Evolutionary conservation across 2,888 invertebrate genomes (phyloP), one percentile per base, ranked within the genome.

Genomic region (Hemicrepidius hirtus): DNA sequence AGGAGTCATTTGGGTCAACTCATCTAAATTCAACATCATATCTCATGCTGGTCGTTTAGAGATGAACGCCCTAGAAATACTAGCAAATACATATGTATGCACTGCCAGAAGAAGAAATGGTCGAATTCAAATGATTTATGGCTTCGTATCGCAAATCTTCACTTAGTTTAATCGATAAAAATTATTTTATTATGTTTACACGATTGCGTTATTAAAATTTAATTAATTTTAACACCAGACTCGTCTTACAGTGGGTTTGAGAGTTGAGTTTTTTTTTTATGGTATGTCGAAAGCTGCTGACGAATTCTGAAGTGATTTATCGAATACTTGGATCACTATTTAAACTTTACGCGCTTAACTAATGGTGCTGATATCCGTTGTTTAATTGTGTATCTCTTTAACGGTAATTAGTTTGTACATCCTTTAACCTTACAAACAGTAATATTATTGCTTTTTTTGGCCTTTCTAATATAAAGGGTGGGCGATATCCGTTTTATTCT

Each of bases 1-100:
- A 21, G 21, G 41, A 65, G 65, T 55, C 65, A 65, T 67, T 67
- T 67, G 35, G 67, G 59, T 67, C 57, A 55, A 18, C 57, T 46
- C 57, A 67, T 67, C 59, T 67, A 35, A 59, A 60, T 68, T 68
- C 60, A 59, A 68, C 60, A 68, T 68, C 35, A 12, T 68, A 68
- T 68, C 68, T 60, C 44, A 20, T 35, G 16, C 37, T 18, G 13
- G 57, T 13, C 57, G 57, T 32, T 37, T 59, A 35, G 50, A 62
- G 50, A 60, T 68, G 60, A 68, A 40, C 35, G 68, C 60, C 44
- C 60, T 35, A 60, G 60, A 68, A 66, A 68, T 49, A n/a, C 13
- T 13, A 50, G 37, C 53, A 32, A 53, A 28, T 28, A 53, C 18
- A 18, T 44, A 10, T 44, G 18, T 44, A 24, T 28, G 28, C 6